Percentiles rank a stretch among this genome's conserved stretches.
These are phyloP conservation scores for Melikaiella ostensackeni DNA, from an alignment of 2,888 invertebrate genomes.

Conservation along the genomic window DNA sequence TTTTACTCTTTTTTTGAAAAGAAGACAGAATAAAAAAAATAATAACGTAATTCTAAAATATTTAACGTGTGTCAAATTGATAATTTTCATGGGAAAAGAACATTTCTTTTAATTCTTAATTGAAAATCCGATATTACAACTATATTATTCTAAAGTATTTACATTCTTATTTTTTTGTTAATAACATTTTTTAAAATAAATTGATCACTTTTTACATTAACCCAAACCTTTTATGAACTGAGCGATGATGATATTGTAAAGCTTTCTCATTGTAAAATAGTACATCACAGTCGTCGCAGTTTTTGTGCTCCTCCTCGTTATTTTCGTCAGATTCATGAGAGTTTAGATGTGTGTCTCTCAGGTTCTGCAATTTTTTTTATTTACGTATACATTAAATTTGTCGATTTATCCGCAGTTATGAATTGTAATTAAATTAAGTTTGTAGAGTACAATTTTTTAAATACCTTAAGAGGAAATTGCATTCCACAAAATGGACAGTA, in stretches of 20 bases:
- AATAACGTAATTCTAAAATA: neutral
- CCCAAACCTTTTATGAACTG: constrained; percentile 77
- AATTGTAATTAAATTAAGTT: neutral
- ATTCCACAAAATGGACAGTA: constrained; percentile 85
- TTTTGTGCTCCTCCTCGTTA: constrained; percentile 62
- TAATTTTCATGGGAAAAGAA: neutral
- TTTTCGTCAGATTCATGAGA: constrained; percentile 75
- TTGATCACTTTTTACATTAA: neutral
- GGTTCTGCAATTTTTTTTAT: constrained; percentile 77
- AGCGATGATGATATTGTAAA: constrained; percentile 80
- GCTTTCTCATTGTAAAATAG: constrained; percentile 80
- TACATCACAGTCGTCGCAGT: constrained; percentile 81
- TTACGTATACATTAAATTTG: too few relatives aligned
- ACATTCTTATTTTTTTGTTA: too few relatives aligned
- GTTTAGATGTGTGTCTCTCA: constrained; percentile 81
- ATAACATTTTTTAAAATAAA: too few relatives aligned
- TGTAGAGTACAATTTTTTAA: neutral
- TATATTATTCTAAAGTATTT: too few relatives aligned
- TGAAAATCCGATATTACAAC: too few relatives aligned
- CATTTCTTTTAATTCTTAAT: too few relatives aligned
- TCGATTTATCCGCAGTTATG: too few relatives aligned
- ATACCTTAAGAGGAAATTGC: constrained; percentile 83
- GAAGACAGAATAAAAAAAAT: neutral
- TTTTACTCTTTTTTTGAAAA: neutral
- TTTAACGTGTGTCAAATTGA: neutral